Conservation (phyloP, 2,888 invertebrate species). For the Pristionchus exspectatus region DNA sequence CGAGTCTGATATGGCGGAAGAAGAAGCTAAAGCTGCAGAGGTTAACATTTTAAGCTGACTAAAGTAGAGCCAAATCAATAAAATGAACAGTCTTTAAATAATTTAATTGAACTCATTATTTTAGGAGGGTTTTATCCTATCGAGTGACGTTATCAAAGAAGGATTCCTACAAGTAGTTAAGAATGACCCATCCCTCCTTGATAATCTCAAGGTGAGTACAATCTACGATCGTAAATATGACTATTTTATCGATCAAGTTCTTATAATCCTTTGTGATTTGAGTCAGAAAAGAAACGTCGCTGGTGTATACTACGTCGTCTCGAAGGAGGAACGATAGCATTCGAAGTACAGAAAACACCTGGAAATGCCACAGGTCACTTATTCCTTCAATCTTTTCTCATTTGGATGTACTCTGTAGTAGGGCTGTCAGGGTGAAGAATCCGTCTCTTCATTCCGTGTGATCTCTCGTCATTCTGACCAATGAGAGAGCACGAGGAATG, state of each 20-base stretch:
- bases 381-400: neutral
- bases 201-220: constrained; percentile 68
- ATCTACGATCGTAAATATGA: neutral
- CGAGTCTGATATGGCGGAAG: constrained; percentile 74
- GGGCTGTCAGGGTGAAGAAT: too few species aligned
- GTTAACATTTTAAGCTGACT: constrained; percentile 78
- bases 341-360: constrained; percentile 68
- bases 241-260: neutral
- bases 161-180: constrained; percentile 70
- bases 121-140: constrained; percentile 53
- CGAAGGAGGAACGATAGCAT: constrained; percentile 68
- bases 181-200: constrained; percentile 70
- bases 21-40: constrained; percentile 67
- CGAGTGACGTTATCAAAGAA: constrained; percentile 65
- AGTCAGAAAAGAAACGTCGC: constrained; percentile 72
- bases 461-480: too few species aligned
- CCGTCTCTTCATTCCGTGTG: too few species aligned
- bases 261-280: constrained; percentile 1
- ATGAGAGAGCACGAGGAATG: too few species aligned
- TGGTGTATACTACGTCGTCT: constrained; percentile 71
- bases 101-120: neutral
- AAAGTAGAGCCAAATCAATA: neutral
- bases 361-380: constrained; percentile 27
- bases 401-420: neutral
- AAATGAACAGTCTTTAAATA: neutral